A percentile compares a stretch with the other conserved stretches of the same genome.
Evolutionary conservation across 2,888 invertebrate genomes (phyloP).

Genomic region (Phalera bucephala): DNA sequence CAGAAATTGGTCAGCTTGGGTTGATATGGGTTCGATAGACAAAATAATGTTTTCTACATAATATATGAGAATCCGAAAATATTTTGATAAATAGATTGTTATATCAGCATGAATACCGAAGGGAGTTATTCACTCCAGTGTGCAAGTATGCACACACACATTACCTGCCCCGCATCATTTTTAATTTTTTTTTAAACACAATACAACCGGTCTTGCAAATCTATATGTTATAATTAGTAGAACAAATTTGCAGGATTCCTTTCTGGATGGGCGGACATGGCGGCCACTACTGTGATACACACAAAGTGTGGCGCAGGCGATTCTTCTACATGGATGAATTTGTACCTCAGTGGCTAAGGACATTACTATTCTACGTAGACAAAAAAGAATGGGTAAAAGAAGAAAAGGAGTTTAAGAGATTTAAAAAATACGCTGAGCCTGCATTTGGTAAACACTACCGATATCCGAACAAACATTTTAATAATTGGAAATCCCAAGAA

Average conservation of each 20-base stretch:
- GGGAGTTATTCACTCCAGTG: no score
- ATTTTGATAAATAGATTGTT: no score
- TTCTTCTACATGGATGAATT: conserved; percentile 61
- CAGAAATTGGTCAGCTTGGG: no score
- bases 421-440: conserved; percentile 50
- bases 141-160: no score
- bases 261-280: conserved; percentile 52
- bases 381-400: conserved; percentile 55
- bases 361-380: conserved; percentile 44
- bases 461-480: conserved; percentile 42
- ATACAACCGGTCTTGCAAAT: no score
- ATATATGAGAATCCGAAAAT: no score
- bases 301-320: conserved; percentile 53
- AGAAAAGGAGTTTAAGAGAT: conserved; percentile 41
- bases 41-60: no score
- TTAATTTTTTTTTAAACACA: no score
- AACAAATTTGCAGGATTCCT: conserved; percentile 42
- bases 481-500: conserved; percentile 36
- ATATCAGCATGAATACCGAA: no score
- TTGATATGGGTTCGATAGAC: no score
- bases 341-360: conserved; percentile 51
- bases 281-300: conserved; percentile 49
- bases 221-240: no score
- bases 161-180: background rate
- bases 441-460: conserved; percentile 58